Conservation (phyloP, 2,797 vertebrate genomes). For the Lutjanus argentimaculatus region DNA sequence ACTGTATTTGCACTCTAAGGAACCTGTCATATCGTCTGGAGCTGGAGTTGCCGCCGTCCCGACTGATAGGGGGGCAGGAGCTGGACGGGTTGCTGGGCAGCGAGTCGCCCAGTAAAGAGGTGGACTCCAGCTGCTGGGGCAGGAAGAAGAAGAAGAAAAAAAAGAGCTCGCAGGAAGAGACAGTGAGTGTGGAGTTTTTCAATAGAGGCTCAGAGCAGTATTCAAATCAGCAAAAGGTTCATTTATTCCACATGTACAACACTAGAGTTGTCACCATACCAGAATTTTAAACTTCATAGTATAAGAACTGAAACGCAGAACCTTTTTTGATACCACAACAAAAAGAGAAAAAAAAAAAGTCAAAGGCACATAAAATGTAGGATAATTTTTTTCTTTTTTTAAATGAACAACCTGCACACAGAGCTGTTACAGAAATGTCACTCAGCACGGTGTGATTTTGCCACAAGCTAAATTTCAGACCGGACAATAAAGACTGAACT, state of each 20-base stretch:
- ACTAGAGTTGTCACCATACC: too few species aligned
- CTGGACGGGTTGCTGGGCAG: constrained; percentile 91
- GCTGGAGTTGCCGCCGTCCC: constrained; percentile 93
- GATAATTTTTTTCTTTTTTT: too few species aligned
- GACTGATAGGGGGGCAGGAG: constrained; percentile 91
- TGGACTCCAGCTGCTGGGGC: constrained; percentile 96
- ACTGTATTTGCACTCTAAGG: constrained; percentile 97
- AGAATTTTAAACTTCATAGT: too few species aligned
- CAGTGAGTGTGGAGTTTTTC: constrained; percentile 82
- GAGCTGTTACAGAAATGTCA: too few species aligned
- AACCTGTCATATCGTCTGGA: constrained; percentile 98
- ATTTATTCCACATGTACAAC: background rate
- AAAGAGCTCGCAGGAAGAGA: constrained; percentile 91
- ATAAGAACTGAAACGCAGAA: too few species aligned
- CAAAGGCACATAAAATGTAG: too few species aligned
- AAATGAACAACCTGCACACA: too few species aligned
- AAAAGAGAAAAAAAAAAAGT: too few species aligned
- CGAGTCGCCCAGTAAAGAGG: constrained; percentile 94
- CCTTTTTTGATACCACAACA: too few species aligned
- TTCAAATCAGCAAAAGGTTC: background rate
- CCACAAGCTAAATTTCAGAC: too few species aligned
- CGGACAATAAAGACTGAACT: too few species aligned
- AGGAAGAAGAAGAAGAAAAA: constrained; percentile 99
- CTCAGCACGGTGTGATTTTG: too few species aligned
- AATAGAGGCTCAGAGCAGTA: background rate